Conservation (phyloP, 2,797 vertebrate genomes). For the Silurus aristotelis region DNA sequence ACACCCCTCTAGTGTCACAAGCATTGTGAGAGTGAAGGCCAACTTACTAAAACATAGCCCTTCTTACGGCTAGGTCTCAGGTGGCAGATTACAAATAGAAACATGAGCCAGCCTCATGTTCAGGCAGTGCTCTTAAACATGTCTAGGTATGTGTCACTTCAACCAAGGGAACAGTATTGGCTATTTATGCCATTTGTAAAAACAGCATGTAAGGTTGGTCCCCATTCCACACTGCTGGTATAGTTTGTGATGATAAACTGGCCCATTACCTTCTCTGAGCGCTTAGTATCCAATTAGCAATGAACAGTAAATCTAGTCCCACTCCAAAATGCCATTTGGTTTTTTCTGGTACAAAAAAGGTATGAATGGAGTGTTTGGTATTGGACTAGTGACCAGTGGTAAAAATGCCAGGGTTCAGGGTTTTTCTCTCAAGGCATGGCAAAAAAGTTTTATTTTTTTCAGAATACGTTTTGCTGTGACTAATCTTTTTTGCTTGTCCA, state of each 20-base stretch:
- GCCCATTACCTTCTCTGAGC: no score
- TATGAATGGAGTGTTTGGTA: neutral
- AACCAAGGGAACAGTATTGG: neutral
- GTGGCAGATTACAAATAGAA: neutral
- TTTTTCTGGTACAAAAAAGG: neutral
- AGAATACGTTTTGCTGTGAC: neutral
- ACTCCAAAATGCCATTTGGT: neutral
- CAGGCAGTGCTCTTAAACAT: neutral
- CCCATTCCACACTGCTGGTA: no score
- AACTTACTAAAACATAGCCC: neutral
- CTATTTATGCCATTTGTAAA: no score
- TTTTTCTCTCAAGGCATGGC: slow-evolving; percentile 4
- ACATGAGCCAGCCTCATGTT: neutral
- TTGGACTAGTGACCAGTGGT: neutral
- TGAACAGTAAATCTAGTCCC: neutral
- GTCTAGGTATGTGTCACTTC: neutral
- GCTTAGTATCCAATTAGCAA: neutral
- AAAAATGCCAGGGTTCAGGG: neutral
- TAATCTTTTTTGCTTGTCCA: neutral
- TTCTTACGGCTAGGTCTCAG: neutral
- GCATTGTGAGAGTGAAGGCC: neutral
- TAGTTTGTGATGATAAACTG: no score
- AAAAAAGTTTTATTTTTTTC: neutral
- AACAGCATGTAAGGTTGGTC: no score
- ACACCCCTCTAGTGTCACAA: no score